Evolutionary conservation across 2,113 vertebrate genomes (phyloP).

Genomic region (Oryzias javanicus): DNA sequence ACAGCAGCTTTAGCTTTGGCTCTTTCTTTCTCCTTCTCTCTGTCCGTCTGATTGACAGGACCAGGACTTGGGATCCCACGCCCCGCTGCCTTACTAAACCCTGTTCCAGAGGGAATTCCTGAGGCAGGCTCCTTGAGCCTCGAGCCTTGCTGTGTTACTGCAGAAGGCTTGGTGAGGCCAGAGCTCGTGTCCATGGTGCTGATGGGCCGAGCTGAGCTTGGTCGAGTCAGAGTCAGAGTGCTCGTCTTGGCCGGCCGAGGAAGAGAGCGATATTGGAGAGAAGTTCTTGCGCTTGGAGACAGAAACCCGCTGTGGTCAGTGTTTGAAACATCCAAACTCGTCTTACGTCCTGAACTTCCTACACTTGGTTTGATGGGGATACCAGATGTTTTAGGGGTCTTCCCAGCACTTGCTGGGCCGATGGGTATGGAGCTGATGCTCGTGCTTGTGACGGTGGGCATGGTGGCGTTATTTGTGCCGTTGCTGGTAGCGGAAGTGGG

Average conservation of each 20-base stretch:
- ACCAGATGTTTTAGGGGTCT: conserved; percentile 87
- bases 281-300: conserved; percentile 86
- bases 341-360: conserved; percentile 81
- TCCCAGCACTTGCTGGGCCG: conserved; percentile 78
- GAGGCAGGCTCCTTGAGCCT: conserved; percentile 60
- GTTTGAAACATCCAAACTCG: conserved; percentile 88
- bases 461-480: conserved; percentile 48
- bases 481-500: conserved; percentile 76
- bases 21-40: conserved; percentile 90
- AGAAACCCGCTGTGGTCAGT: conserved; percentile 85
- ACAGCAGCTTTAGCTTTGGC: conserved; percentile 92
- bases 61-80: conserved; percentile 69
- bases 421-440: conserved; percentile 58
- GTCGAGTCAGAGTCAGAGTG: conserved; percentile 87
- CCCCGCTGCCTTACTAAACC: conserved; percentile 48
- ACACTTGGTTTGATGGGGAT: conserved; percentile 90
- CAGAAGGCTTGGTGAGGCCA: conserved; percentile 78
- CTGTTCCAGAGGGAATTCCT: conserved; percentile 65
- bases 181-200: conserved; percentile 87
- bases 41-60: conserved; percentile 93
- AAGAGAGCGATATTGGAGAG: conserved; percentile 94
- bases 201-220: conserved; percentile 78
- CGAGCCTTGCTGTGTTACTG: conserved; percentile 40
- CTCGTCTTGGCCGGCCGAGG: conserved; percentile 94
- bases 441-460: conserved; percentile 75